Evolutionary conservation across 2,113 vertebrate genomes (phyloP).

Genomic region (Laterallus jamaicensis): DNA sequence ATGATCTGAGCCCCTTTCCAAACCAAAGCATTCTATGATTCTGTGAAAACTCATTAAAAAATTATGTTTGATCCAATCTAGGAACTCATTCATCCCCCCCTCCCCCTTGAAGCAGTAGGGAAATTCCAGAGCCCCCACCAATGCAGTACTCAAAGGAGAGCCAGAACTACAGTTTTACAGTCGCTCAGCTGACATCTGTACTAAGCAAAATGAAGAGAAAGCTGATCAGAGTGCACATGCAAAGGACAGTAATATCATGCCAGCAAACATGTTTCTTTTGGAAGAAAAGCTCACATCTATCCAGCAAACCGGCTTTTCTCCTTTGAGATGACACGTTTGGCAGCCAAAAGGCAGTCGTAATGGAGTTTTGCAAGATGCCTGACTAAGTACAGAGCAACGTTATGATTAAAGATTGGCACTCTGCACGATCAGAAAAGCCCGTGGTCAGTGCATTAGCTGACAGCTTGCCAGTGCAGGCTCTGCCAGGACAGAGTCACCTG

Average conservation of each 20-base stretch:
- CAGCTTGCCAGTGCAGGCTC: accelerated
- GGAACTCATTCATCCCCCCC: not conserved
- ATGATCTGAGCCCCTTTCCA: no score
- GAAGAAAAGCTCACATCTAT: not conserved
- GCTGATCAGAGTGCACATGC: not conserved
- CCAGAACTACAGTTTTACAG: not conserved
- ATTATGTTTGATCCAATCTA: not conserved
- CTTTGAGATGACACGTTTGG: not conserved
- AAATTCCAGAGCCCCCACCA: not conserved
- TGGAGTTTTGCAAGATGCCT: not conserved
- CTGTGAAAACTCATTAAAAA: not conserved
- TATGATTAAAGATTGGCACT: not conserved
- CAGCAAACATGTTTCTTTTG: not conserved
- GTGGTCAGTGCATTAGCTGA: not conserved
- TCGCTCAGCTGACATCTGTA: not conserved
- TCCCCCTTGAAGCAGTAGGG: not conserved
- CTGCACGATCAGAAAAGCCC: not conserved
- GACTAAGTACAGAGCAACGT: accelerated
- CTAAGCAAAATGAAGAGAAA: not conserved
- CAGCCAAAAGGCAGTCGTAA: not conserved
- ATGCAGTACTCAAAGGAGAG: not conserved
- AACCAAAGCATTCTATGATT: no score
- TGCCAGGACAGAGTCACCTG: not conserved
- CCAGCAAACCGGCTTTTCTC: not conserved
- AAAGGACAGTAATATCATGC: not conserved